These are phyloP conservation scores for Oryzias woworae DNA, from an alignment of 2,113 vertebrate genomes.

Conservation along the genomic window DNA sequence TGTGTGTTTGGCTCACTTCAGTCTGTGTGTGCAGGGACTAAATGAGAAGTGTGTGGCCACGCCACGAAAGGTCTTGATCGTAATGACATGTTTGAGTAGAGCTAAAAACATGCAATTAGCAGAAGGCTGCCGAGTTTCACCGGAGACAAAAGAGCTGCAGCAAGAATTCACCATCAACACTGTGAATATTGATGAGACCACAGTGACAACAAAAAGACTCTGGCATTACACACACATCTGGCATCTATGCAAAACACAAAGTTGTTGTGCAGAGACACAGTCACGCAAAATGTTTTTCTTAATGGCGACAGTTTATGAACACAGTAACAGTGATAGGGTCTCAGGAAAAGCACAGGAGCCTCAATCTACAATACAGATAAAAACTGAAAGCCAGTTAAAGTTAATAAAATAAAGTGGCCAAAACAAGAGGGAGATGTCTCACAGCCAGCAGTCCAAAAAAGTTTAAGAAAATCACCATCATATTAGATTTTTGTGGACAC, in stretches of 20 bases:
- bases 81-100: conserved; percentile 53
- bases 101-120: conserved; percentile 57
- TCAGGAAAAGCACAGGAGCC: no score
- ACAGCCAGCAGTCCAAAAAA: no score
- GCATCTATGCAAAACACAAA: not conserved
- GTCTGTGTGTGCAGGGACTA: not conserved
- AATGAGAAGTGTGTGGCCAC: conserved; percentile 2
- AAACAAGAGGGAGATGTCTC: no score
- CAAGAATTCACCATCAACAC: conserved; percentile 45
- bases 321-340: no score
- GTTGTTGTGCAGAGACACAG: not conserved
- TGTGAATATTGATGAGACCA: conserved; percentile 56
- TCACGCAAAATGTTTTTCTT: not conserved
- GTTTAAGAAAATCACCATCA: no score
- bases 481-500: no score
- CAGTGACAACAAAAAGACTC: conserved; percentile 54
- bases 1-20: not conserved
- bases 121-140: conserved; percentile 33
- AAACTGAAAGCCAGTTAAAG: no score
- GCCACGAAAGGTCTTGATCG: conserved; percentile 26
- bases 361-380: no score
- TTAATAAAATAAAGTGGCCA: no score
- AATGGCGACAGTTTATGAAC: no score
- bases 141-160: conserved; percentile 50
- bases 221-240: conserved; percentile 8